Base-by-base conservation (phyloP, 1,140 invertebrate species). In the Neodiprion virginianus region DNA sequence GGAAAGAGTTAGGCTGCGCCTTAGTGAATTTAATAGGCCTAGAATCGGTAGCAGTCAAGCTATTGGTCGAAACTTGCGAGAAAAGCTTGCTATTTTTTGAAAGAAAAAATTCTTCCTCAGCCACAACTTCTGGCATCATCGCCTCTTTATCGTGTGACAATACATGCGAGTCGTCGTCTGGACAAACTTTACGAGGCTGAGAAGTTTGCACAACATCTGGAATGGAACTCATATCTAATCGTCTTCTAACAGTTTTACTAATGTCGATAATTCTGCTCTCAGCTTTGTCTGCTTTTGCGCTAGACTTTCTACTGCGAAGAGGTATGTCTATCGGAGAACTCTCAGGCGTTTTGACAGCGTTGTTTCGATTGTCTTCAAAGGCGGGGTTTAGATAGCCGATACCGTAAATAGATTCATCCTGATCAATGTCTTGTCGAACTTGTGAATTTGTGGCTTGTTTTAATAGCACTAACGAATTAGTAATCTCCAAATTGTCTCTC, bases 51-150 rank as follows among this genome's bases (percentile, higher is more conserved):
- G 82, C 72, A 11, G 77, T 79, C 28, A 89, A 73, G 53, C 88
- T 91, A 75, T 92, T 91, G 14, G 86, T 87, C 0, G 92, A 93
- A 77, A 94, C 93, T 86, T 93, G 91, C 1, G 92, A 93, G 80
- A 94, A 94, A 3, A 94, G 86, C 65, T 90, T 89, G 82, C 93
- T 94, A 74, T 93, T 92, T 82, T 93, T 91, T 11, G 93, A 88
- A 49, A 94, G 83, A 70, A 89, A 88, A 74, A 90, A 90, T 74
- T 90, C 89, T 23, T 90, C 88, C 48, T 86, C 84, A 21, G 88
- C 85, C 49, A 81, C 79, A 7, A 75, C 49, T 70, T 48, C 7
- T 23, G 2, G 73, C 66, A 17, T 81, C 77, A 48, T 81, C 77
- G 47, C 28, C 28, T 80, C 74, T 23, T 76, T 74, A 8, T 76